Evolutionary conservation across 1,140 invertebrate species (phyloP).

Genomic region (Papilio polyxenes): DNA sequence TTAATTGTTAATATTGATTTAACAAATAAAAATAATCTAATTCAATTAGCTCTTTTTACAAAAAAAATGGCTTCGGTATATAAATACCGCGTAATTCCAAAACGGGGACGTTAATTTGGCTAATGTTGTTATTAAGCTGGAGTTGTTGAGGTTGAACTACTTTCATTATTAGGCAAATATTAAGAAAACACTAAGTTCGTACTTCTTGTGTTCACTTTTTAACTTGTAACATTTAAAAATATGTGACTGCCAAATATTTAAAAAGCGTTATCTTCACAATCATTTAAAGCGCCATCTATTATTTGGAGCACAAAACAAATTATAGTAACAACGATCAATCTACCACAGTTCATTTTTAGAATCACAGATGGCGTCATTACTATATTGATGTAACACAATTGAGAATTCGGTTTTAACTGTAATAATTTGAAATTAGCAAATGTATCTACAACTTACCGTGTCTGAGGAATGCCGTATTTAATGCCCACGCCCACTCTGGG

Average conservation of each 20-base stretch:
- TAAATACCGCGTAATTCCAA: no score
- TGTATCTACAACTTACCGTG: conserved; percentile 84
- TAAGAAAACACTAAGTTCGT: no score
- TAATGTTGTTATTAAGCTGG: no score
- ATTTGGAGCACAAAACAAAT: not conserved
- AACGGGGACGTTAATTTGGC: no score
- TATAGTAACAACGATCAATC: not conserved
- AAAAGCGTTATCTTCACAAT: not conserved
- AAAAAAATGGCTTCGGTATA: no score
- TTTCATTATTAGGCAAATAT: no score
- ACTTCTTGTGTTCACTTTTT: no score
- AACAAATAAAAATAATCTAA: no score
- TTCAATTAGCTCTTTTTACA: no score
- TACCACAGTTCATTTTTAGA: not conserved
- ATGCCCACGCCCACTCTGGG: conserved; percentile 99
- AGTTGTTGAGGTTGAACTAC: no score
- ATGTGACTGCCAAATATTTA: not conserved
- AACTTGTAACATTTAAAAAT: no score
- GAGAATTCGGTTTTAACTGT: not conserved
- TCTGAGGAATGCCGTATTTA: conserved; percentile 99
- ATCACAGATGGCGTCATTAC: conserved; percentile 27
- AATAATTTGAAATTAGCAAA: not conserved
- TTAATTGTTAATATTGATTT: no score
- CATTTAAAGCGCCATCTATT: conserved; percentile 23
- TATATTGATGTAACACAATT: not conserved